Conservation (phyloP, 1,140 invertebrate species). For the Atta cephalotes region DNA sequence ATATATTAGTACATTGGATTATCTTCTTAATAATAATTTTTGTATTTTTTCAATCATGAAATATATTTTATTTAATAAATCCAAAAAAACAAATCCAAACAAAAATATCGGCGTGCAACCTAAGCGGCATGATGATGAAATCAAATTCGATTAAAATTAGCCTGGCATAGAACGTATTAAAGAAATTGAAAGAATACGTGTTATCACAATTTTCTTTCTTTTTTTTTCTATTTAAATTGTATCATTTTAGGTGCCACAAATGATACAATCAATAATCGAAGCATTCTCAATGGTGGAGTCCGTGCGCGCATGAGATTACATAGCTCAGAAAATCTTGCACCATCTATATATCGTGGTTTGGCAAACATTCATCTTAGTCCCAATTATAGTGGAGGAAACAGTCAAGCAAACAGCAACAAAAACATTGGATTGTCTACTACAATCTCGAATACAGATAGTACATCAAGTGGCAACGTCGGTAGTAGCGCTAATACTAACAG, state of each 20-base stretch:
- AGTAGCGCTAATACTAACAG: conserved; percentile 34
- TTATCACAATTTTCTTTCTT: too few relatives aligned
- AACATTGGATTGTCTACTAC: conserved; percentile 39
- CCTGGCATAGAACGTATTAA: too few relatives aligned
- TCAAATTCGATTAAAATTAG: too few relatives aligned
- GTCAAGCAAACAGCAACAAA: conserved; percentile 58
- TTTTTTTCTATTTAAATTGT: conserved; percentile 8
- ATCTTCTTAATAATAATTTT: too few relatives aligned
- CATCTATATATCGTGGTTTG: conserved; percentile 80
- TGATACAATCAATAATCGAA: conserved; percentile 84
- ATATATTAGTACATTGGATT: too few relatives aligned
- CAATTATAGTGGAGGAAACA: conserved; percentile 60
- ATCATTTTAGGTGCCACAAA: conserved; percentile 78
- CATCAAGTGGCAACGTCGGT: neutral
- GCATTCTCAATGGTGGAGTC: conserved; percentile 90
- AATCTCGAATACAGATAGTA: conserved; percentile 21
- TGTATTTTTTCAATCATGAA: too few relatives aligned
- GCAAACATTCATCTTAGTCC: conserved; percentile 75
- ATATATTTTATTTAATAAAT: too few relatives aligned
- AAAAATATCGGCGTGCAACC: too few relatives aligned
- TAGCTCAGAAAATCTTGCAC: conserved; percentile 85
- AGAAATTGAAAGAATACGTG: too few relatives aligned
- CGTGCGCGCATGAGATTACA: conserved; percentile 89
- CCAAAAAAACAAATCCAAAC: too few relatives aligned
- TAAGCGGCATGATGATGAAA: too few relatives aligned